A percentile compares a stretch with the other conserved stretches of the same genome.
Conservation (phyloP, 2,888 invertebrate genomes). For the Clunio marinus region DNA sequence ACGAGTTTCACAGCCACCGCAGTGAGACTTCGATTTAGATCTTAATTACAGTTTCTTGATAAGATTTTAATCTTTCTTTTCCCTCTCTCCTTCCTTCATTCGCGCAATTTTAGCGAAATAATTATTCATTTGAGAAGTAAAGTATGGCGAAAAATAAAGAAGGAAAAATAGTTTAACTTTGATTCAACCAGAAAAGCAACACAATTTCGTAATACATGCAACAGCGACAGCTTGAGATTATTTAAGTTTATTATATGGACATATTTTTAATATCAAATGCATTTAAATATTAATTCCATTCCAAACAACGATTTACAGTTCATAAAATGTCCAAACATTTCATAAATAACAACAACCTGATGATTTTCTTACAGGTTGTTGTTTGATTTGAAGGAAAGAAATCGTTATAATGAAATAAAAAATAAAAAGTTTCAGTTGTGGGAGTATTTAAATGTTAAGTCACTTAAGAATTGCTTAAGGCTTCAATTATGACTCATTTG, state of each 20-base stretch:
- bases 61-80: background rate
- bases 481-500: too few species aligned
- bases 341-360: slow-evolving; percentile 26
- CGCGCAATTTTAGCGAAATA: background rate
- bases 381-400: too few species aligned
- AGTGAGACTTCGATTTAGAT: background rate
- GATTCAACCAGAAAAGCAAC: background rate
- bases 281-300: background rate
- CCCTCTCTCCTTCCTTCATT: background rate
- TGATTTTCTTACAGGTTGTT: background rate
- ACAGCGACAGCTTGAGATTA: background rate
- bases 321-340: slow-evolving; percentile 34
- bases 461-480: too few species aligned
- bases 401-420: too few species aligned
- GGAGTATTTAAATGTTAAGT: too few species aligned
- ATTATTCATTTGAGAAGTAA: background rate
- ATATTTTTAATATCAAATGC: too few species aligned
- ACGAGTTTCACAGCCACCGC: background rate
- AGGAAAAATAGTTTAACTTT: too few species aligned
- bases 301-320: slow-evolving; percentile 22
- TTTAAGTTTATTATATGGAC: background rate
- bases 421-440: too few species aligned
- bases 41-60: background rate
- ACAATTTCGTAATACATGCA: background rate
- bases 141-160: background rate